Conservation (phyloP, 2,113 vertebrate genomes). For the Anseranas semipalmata region DNA sequence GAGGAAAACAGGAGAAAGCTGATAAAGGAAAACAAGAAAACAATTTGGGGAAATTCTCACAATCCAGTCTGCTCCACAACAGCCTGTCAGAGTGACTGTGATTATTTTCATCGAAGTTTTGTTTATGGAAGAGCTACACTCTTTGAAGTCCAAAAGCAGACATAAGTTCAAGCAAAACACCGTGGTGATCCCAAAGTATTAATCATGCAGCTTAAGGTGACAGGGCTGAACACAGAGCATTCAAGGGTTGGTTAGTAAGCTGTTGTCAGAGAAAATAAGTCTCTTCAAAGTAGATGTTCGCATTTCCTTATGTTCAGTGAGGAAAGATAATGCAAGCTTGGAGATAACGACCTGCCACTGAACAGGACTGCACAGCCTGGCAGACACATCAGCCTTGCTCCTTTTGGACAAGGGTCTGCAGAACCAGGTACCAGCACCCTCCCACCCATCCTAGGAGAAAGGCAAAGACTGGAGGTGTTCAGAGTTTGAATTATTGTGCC, state of each 20-base stretch:
- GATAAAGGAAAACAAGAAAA: not conserved
- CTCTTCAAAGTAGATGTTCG: not conserved
- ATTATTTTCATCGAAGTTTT: not conserved
- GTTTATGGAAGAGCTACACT: not conserved
- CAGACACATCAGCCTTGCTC: not conserved
- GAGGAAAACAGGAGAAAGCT: not conserved
- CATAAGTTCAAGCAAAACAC: not conserved
- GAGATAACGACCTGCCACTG: not conserved
- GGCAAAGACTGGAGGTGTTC: not conserved
- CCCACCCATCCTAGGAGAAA: not conserved
- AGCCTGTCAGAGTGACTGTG: not conserved
- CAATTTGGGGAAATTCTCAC: not conserved
- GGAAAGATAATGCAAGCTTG: not conserved
- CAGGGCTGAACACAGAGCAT: not conserved
- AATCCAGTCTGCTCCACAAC: too few relatives aligned
- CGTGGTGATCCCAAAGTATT: not conserved
- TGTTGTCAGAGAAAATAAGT: not conserved
- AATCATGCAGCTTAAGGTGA: not conserved
- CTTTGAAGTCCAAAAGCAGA: not conserved
- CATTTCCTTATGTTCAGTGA: not conserved
- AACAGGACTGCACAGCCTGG: not conserved
- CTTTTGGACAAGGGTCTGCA: rapidly evolving
- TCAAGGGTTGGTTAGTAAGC: not conserved
- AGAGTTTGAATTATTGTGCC: not conserved
- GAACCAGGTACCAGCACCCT: not conserved